phyloP scores from a whole-genome alignment of 2,888 invertebrate species.

The Drosophila crucigera region DNA sequence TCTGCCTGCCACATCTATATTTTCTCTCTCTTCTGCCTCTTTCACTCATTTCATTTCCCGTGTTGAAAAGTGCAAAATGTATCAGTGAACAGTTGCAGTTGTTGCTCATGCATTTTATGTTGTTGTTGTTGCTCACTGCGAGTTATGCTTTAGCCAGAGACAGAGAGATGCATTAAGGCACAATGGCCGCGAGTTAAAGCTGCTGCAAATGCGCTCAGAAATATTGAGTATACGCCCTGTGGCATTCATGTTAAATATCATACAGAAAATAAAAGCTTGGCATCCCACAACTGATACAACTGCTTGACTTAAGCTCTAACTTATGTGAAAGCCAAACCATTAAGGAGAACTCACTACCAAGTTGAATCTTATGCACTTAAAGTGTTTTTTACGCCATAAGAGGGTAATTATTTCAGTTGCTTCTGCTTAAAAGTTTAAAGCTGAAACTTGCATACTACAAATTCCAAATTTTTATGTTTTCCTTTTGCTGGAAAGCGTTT shows the following conservation, averaged over 20 bases:
- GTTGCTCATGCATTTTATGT: neutral
- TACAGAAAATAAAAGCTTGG: conserved; percentile 6
- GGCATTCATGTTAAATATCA: conserved; percentile 14
- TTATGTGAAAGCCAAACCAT: conserved; percentile 4
- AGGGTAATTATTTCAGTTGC: neutral
- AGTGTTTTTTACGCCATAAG: neutral
- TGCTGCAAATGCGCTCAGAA: conserved; percentile 24
- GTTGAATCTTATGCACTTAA: neutral
- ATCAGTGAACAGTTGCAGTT: conserved; percentile 25
- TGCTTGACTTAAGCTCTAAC: conserved; percentile 9
- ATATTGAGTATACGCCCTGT: conserved; percentile 27
- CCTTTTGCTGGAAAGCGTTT: neutral
- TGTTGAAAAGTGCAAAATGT: conserved; percentile 34
- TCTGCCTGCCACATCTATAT: neutral
- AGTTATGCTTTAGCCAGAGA: conserved; percentile 46
- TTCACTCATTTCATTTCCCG: neutral
- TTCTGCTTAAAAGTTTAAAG: neutral
- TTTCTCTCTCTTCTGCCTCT: neutral
- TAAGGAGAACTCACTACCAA: neutral
- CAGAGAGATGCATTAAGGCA: conserved; percentile 53
- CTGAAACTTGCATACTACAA: neutral
- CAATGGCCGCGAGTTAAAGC: conserved; percentile 48
- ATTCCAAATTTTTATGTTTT: neutral
- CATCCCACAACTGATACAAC: neutral
- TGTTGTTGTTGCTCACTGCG: neutral